phyloP scores from a whole-genome alignment of 2,797 vertebrate genomes.

The Anabas testudineus region DNA sequence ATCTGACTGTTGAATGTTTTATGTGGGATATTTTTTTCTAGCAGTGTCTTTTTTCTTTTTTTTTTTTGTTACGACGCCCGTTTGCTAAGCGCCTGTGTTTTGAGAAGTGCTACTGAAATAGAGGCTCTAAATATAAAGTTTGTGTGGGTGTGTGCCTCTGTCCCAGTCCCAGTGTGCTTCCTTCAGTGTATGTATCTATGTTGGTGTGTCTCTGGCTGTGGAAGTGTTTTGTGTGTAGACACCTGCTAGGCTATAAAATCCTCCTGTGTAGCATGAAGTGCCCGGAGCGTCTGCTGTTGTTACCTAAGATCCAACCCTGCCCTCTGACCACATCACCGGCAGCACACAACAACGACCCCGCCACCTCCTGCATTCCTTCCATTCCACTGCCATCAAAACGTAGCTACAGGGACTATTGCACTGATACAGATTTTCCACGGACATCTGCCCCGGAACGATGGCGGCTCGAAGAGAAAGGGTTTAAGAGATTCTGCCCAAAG shows the following conservation, averaged over 20 bases:
- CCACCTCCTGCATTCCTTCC: slow-evolving; percentile 43
- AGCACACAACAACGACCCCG: slow-evolving; percentile 31
- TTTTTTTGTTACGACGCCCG: slow-evolving; percentile 17
- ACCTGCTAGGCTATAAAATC: slow-evolving; percentile 59
- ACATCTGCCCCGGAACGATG: slow-evolving; percentile 60
- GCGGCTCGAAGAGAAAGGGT: slow-evolving; percentile 44
- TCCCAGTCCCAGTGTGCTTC: slow-evolving; percentile 45
- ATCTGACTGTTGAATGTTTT: slow-evolving; percentile 52
- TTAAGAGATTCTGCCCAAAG: slow-evolving; percentile 68
- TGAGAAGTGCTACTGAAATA: slow-evolving; percentile 63
- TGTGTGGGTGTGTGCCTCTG: slow-evolving; percentile 64
- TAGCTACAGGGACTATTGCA: slow-evolving; percentile 64
- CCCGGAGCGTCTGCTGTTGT: slow-evolving; percentile 61
- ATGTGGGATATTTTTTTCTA: slow-evolving; percentile 30
- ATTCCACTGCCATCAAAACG: slow-evolving; percentile 57
- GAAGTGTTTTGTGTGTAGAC: slow-evolving; percentile 35
- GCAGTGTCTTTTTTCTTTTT: not conserved
- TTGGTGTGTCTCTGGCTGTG: slow-evolving; percentile 44
- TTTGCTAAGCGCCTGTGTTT: slow-evolving; percentile 56
- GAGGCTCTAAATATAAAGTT: slow-evolving; percentile 70
- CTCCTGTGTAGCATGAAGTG: slow-evolving; percentile 44
- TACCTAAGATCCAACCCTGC: slow-evolving; percentile 63
- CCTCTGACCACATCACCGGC: slow-evolving; percentile 59
- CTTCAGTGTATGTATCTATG: slow-evolving; percentile 25
- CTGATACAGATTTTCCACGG: slow-evolving; percentile 66